Percentiles rank a stretch among this genome's conserved stretches.
Conservation (phyloP, 2,888 invertebrate species). For the Caenorhabditis zanzibari region DNA sequence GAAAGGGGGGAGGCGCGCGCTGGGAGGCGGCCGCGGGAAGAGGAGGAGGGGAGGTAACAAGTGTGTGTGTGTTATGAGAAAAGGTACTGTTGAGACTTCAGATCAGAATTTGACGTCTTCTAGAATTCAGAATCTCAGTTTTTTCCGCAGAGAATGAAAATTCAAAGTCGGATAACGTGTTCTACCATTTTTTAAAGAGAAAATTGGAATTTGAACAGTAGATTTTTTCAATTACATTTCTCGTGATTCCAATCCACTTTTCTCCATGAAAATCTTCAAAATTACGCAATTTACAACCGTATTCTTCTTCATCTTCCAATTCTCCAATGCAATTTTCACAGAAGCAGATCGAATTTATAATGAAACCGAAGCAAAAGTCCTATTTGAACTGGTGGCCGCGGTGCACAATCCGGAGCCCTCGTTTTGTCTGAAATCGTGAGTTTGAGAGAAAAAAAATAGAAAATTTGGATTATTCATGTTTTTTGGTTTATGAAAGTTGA, state of each 20-base stretch:
- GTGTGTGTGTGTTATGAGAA: too few species aligned
- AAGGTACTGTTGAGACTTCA: background rate
- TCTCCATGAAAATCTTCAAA: background rate
- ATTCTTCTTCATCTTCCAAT: background rate
- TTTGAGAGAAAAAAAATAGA: background rate
- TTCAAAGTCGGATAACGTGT: too few species aligned
- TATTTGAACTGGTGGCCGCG: slow-evolving; percentile 48
- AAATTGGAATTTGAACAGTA: too few species aligned
- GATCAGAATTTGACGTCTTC: background rate
- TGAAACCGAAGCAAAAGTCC: slow-evolving; percentile 29
- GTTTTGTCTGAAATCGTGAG: slow-evolving; percentile 42
- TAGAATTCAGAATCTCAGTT: background rate
- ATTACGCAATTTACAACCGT: background rate
- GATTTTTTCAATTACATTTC: too few species aligned
- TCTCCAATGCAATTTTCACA: background rate
- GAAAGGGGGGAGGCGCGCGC: background rate
- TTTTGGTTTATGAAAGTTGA: background rate
- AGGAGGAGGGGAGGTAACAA: background rate
- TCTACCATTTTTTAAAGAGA: too few species aligned
- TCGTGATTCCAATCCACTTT: too few species aligned
- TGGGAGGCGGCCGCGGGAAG: background rate
- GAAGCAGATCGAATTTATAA: slow-evolving; percentile 8
- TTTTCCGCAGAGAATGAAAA: too few species aligned
- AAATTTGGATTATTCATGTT: background rate
- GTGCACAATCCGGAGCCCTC: slow-evolving; percentile 31